Conservation (phyloP, 2,797 vertebrate genomes). For the Parambassis ranga region DNA sequence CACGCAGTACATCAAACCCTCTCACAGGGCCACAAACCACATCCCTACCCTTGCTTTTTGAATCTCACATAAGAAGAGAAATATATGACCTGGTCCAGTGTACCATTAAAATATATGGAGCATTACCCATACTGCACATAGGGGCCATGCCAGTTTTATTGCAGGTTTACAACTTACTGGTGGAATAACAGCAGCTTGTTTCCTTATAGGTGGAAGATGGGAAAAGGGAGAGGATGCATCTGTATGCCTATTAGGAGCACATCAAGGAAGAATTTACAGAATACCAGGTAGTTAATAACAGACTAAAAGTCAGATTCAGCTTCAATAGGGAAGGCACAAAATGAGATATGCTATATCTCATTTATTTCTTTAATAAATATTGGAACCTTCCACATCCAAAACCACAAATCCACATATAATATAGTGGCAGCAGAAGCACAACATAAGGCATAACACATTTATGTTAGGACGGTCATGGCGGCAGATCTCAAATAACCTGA, state of each 20-base stretch:
- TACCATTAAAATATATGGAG: conserved; percentile 82
- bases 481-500: conserved; percentile 60
- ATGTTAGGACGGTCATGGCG: background rate
- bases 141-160: conserved; percentile 73
- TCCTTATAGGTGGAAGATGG: conserved; percentile 49
- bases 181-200: conserved; percentile 72
- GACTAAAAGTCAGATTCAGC: background rate
- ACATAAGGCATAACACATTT: background rate
- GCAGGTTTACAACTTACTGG: conserved; percentile 72
- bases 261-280: conserved; percentile 13
- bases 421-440: background rate
- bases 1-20: conserved; percentile 24
- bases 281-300: conserved; percentile 8
- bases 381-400: background rate
- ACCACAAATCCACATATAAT: background rate
- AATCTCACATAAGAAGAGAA: conserved; percentile 71
- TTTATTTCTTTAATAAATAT: background rate
- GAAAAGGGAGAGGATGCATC: conserved; percentile 34
- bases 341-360: background rate
- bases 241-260: conserved; percentile 37
- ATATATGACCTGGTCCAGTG: conserved; percentile 72
- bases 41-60: conserved; percentile 28
- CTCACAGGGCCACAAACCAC: conserved; percentile 27
- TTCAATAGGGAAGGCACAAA: background rate
- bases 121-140: conserved; percentile 74